These are phyloP conservation scores for Drosophila infuscata DNA, from an alignment of 2,888 invertebrate species.

Conservation along the genomic window DNA sequence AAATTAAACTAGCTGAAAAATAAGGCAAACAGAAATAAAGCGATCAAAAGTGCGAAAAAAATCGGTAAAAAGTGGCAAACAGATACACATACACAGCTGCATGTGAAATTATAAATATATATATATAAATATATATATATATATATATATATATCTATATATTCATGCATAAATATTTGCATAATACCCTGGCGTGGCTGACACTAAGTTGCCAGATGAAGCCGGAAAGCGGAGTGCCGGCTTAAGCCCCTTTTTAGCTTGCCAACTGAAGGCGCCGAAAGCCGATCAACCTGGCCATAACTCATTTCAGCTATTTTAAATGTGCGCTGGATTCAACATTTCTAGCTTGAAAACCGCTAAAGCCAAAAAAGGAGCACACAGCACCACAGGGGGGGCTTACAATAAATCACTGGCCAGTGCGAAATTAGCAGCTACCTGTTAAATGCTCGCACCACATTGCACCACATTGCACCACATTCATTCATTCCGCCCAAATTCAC, in stretches of 20 bases:
- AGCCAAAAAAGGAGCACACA: background rate
- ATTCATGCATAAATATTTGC: constrained; percentile 40
- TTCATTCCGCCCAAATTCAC: constrained; percentile 27
- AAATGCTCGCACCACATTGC: constrained; percentile 33
- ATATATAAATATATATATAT: background rate
- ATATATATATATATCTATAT: background rate
- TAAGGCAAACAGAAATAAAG: constrained; percentile 37
- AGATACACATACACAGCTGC: constrained; percentile 2
- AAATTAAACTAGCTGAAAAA: constrained; percentile 20
- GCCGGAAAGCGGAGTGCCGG: constrained; percentile 12
- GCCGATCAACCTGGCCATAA: constrained; percentile 43
- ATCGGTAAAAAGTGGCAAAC: constrained; percentile 7
- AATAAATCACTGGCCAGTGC: constrained; percentile 53
- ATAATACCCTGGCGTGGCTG: constrained; percentile 50
- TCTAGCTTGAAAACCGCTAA: background rate
- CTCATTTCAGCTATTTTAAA: constrained; percentile 43
- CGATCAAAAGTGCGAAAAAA: constrained; percentile 18
- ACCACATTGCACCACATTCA: constrained; percentile 26
- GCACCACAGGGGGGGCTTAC: constrained; percentile 19
- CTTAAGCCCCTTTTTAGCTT: constrained; percentile 43
- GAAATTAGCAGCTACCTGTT: constrained; percentile 59
- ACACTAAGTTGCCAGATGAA: constrained; percentile 60
- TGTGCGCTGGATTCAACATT: constrained; percentile 5
- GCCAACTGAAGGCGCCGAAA: constrained; percentile 13
- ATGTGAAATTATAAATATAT: background rate